Base-by-base conservation (phyloP, 2,113 vertebrate genomes). In the Pseudolaguvia tuberculata region DNA sequence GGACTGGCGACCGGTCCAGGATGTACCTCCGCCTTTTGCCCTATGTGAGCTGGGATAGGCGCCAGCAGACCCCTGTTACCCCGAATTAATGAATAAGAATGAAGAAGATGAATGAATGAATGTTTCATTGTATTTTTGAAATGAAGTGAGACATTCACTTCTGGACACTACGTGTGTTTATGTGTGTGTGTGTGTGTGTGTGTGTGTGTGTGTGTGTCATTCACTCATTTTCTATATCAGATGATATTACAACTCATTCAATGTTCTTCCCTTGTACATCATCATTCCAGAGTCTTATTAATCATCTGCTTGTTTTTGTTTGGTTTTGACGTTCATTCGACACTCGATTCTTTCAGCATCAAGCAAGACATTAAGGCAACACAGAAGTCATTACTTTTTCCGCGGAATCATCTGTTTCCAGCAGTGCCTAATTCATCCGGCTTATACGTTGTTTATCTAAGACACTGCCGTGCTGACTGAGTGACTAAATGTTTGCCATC, bases 401-500 rank as follows among this genome's bases (percentile, higher is more conserved):
- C 25, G n/a, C 61, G 55, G 75, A 66, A 71, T 77, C 75, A 72
- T 77, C 68, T 56, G 35, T 72, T 77, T 73, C 48, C 58, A 48
- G 18, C 69, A 29, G 58, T 10, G 48, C 6, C 58, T 72, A 23
- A 70, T 63, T 73, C 72, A 73, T 53, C 51, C 59, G 51, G 47
- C 58, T 27, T 2, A 21, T 31, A 29, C 35, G 48, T 58, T 63
- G 58, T 73, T 73, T 73, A 73, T 73, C 72, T 63, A 39, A 63
- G 29, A 59, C n/a, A 1, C 71, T 73, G 71, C 14, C 7, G 39
- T 42, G 47, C 71, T 39, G 72, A 29, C 72, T 73, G 58, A 62
- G 48, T n/a, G 59, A 25, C 48, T 62, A 58, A 53, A 63, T 52
- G 72, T 61, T 45, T 72, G 70, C 70, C 70, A 72, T 56, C 48